These are phyloP conservation scores for Thaumetopoea pityocampa DNA, from an alignment of 1,140 invertebrate genomes.

Conservation along the genomic window DNA sequence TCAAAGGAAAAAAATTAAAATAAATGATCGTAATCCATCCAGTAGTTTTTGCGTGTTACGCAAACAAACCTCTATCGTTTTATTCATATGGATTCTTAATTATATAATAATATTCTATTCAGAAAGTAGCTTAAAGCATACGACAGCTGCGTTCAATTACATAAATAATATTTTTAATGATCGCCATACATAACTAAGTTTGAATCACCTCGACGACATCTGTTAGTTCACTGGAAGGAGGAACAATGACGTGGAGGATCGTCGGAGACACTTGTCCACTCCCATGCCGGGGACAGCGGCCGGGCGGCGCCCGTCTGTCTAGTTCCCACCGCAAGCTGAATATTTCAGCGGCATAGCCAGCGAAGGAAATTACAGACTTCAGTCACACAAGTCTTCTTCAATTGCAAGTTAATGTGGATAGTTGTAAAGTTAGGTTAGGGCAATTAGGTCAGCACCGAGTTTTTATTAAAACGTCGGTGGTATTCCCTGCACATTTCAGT, in stretches of 20 bases:
- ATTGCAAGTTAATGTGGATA: slow-evolving; percentile 41
- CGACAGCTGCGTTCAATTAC: no score
- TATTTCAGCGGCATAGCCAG: slow-evolving; percentile 54
- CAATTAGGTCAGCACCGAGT: slow-evolving; percentile 48
- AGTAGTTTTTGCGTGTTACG: no score
- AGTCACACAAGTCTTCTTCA: slow-evolving; percentile 30
- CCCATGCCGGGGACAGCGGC: slow-evolving; percentile 6
- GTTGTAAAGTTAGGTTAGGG: slow-evolving; percentile 29
- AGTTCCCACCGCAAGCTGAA: slow-evolving; percentile 55
- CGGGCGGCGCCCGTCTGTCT: slow-evolving; percentile 23
- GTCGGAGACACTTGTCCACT: slow-evolving; percentile 20
- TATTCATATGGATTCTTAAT: no score
- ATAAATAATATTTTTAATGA: no score
- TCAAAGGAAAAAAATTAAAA: no score
- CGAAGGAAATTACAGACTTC: slow-evolving; percentile 55
- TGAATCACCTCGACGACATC: slow-evolving; percentile 13
- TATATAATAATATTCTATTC: no score
- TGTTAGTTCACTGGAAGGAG: slow-evolving; percentile 9
- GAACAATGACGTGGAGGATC: slow-evolving; percentile 10
- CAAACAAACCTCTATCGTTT: no score
- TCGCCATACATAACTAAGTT: no score
- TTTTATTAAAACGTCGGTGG: no score
- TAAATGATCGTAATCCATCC: no score
- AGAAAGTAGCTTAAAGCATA: no score
- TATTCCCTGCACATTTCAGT: slow-evolving; percentile 31